Base-by-base conservation (phyloP, 2,797 vertebrate genomes). In the Acanthurus tractus region DNA sequence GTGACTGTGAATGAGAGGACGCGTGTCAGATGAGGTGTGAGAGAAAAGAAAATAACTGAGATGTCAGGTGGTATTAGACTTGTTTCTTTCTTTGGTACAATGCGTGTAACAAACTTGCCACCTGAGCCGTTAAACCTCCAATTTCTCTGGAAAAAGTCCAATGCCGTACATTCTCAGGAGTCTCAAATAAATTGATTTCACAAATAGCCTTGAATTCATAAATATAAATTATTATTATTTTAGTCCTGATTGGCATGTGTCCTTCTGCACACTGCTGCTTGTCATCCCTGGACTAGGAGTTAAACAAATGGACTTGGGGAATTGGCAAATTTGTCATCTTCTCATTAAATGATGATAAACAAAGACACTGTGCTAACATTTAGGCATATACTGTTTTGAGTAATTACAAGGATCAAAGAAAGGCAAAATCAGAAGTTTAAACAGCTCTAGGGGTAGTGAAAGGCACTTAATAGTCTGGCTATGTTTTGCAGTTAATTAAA, bases 1-100 rank as follows among this genome's bases (percentile, higher is more conserved):
- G 66, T 72, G 78, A 76, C 66, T 57, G 86, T 58, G 82, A 80
- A 75, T n/a, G 74, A 73, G 69, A 80, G 17, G 63, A 63, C 23
- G 20, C 20, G 38, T 22, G 63, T 69, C 68, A 68, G 63, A 66
- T 13, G 74, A 81, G 77, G 82, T 61, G 76, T 55, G 79, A 76
- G 4, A 11, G 76, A 54, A 55, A 67, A 61, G 38, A 76, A 86
- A 88, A 80, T 63, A 83, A 74, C 62, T 10, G 49, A 66, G 80
- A 82, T 2, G 4, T 84, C 77, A 70, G 15, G 42, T 61, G 79
- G 52, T 3, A 55, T 83, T 77, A 70, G 17, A 34, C 45, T 79
- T 0, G 4, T 52, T 50, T 61, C 29, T 57, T 25, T 49, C 23
- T 58, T 64, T 46, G 2, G 22, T 13, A 9, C 10, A 52, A 74